Base-by-base conservation (phyloP, 2,888 invertebrate genomes). In the Parnassius orleans region DNA sequence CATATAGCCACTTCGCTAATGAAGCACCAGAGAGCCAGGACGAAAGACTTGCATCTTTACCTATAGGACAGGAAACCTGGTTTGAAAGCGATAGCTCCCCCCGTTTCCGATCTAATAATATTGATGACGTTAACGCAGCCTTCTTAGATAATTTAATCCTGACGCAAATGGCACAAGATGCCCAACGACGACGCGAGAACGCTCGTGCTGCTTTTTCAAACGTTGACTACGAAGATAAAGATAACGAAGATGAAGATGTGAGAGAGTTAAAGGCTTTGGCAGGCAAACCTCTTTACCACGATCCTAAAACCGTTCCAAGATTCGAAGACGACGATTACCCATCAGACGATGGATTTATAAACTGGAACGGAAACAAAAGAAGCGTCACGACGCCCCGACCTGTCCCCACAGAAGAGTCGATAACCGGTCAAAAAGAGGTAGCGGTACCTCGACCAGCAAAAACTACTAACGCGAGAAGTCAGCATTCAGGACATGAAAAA, bases 121-220 rank as follows among this genome's bases (percentile, higher is more conserved):
- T 85, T 53, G 92, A 92, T 81, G 90, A 85, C 80, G 92, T 89
- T 77, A 94, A 93, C 77, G 93, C 94, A 60, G 93, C 94, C 56
- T 94, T 95, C 78, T 86, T 95, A 61, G 93, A 94, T 74, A 95
- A 95, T 76, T 84, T 95, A 66, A 94, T 94, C 70, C 89, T 94
- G 67, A 93, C 94, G 1, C 94, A 94, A 79, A 93, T 93, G 93
- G 93, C 93, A 73, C 93, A 93, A 76, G 93, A 93, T 72, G 92
- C 93, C 65, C 85, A 89, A 68, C 81, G 87, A 65, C 89, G 92
- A 10, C 86, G 91, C 24, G 88, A 91, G 67, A 90, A 88, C 73
- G 81, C 89, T 65, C 85, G 90, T 65, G 89, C 89, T 60, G 83
- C 88, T 66, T 84, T 91, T 74, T 77, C 88, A 68, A 80, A 83